Conservation (phyloP, 2,113 vertebrate genomes). For the Pangasianodon hypophthalmus region DNA sequence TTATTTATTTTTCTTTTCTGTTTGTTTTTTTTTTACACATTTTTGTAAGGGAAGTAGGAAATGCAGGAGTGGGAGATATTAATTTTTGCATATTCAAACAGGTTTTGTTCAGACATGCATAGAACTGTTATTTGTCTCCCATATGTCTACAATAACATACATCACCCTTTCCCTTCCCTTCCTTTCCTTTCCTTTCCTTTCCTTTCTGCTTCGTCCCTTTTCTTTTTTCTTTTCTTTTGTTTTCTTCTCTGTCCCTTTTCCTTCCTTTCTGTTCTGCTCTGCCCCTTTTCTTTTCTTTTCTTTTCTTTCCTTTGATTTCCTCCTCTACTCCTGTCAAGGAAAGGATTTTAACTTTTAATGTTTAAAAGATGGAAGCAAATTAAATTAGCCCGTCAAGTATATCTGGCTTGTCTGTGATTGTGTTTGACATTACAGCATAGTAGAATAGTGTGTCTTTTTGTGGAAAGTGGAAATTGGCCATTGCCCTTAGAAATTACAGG, state of each 20-base stretch:
- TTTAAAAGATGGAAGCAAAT: constrained; percentile 69
- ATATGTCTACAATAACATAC: constrained; percentile 65
- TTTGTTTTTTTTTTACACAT: not conserved
- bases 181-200: not conserved
- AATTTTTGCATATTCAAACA: not conserved
- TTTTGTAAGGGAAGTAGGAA: constrained; percentile 21
- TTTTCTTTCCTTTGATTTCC: not conserved
- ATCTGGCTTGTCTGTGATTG: constrained; percentile 59
- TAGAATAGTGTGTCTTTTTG: not conserved
- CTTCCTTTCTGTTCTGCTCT: constrained; percentile 41
- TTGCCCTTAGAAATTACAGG: not conserved
- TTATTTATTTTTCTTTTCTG: not conserved
- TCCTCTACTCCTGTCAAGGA: constrained; percentile 1
- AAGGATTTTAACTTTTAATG: constrained; percentile 61
- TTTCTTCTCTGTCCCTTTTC: constrained; percentile 55
- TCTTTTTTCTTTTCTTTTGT: not conserved
- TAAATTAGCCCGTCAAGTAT: constrained; percentile 69
- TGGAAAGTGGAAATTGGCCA: not conserved
- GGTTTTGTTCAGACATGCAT: constrained; percentile 57
- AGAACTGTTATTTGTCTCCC: constrained; percentile 68
- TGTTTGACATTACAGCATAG: constrained; percentile 62
- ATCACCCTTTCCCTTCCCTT: too few relatives aligned
- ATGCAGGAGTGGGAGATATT: constrained; percentile 46
- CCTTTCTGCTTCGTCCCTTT: not conserved
- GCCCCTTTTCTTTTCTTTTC: constrained; percentile 40